Percentiles rank a stretch among this genome's conserved stretches.
Conservation (phyloP, 30 jellyfish, hydroid and myxozoan species). For the Pelagia noctiluca region DNA sequence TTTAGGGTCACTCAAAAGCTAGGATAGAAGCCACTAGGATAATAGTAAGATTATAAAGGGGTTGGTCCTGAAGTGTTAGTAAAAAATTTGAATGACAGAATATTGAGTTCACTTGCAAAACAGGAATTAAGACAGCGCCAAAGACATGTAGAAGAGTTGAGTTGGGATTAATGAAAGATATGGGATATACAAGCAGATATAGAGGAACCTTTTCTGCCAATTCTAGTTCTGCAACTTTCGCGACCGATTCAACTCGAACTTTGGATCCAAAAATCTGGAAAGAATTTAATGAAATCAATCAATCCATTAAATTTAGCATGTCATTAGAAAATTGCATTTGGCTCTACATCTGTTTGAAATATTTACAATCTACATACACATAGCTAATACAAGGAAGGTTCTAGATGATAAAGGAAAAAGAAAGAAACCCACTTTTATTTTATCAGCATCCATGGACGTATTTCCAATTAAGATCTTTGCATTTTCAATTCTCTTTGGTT, state of each 20-base stretch:
- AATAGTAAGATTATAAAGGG: too few species aligned
- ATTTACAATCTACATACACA: too few species aligned
- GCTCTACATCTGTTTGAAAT: too few species aligned
- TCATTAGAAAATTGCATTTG: too few species aligned
- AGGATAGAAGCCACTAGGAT: too few species aligned
- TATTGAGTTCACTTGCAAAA: too few species aligned
- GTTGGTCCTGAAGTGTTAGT: background rate
- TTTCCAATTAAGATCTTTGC: slow-evolving; percentile 94
- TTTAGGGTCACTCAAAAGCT: too few species aligned
- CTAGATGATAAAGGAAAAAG: background rate
- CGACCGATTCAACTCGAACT: slow-evolving; percentile 96
- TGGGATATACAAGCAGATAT: background rate
- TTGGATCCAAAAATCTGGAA: slow-evolving; percentile 91
- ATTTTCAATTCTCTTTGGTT: slow-evolving; percentile 92
- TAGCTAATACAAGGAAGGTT: too few species aligned
- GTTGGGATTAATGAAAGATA: background rate
- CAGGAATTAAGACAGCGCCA: too few species aligned
- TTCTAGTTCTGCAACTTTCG: slow-evolving; percentile 96
- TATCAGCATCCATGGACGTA: slow-evolving; percentile 99
- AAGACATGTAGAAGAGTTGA: too few species aligned
- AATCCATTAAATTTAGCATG: too few species aligned
- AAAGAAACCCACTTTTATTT: slow-evolving; percentile 65
- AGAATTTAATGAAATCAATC: too few species aligned
- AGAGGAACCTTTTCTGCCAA: slow-evolving; percentile 91
- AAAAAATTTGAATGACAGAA: background rate